Evolutionary conservation across 2,888 invertebrate species (phyloP), one percentile per base, ranked within the genome.

Genomic region (Euphydryas editha): DNA sequence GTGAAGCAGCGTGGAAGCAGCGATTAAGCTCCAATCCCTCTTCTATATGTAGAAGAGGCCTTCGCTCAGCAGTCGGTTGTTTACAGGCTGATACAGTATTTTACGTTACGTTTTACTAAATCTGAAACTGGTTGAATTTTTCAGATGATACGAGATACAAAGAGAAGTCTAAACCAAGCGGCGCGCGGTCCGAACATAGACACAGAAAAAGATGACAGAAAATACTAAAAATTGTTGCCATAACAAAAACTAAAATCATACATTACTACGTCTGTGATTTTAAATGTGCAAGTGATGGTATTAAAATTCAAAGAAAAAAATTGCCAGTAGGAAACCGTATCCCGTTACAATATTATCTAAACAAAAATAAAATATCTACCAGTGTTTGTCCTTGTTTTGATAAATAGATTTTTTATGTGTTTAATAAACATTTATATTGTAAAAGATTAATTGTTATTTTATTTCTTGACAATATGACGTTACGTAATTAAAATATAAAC

Each of bases 111-210:
- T 30, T 2, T 1, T 15, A 46, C 17, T 2, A 7, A 46, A 21
- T 49, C 21, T 49, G 20, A 21, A 0, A 20, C 13, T 49, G 6
- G 4, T 69, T 72, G 61, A 65, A n/a, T 69, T 54, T 84, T 81
- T 1, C 84, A 92, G 92, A 90, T 42, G 87, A 85, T 60, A 62
- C 87, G 5, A 85, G 87, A 70, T 87, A 88, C 69, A 92, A 91
- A 68, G 89, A 88, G 6, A 91, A 91, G 67, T 73, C 88, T 5
- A 92, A 92, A 71, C 81, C 89, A 11, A 80, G 74, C 63, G 88
- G 77, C 1, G 87, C 89, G 20, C 86, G 86, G 2, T 91, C 92
- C 13, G 92, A 92, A 69, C 90, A 92, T 70, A 81, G 87, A 60
- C 92, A 85, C 71, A 82, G 88, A 68, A 92, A 91, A 75, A 84